These are phyloP conservation scores for Bucco capensis DNA, from an alignment of 2,113 vertebrate genomes.

Conservation along the genomic window DNA sequence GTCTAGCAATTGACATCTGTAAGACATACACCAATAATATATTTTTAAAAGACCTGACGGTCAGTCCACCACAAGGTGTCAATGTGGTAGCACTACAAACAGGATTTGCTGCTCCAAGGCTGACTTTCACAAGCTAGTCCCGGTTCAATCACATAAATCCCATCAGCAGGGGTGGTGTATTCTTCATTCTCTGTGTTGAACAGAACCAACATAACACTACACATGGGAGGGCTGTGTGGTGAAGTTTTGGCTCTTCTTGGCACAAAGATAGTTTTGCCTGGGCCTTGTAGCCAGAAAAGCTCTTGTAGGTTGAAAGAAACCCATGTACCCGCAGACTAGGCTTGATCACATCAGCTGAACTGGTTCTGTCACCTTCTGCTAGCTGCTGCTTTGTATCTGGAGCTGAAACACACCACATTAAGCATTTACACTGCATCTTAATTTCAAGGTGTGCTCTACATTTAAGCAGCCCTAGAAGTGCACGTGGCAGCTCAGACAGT, in stretches of 20 bases:
- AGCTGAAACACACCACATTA: fast-evolving
- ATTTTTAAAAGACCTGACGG: fast-evolving
- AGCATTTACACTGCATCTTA: fast-evolving
- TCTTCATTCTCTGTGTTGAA: fast-evolving
- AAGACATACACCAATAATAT: fast-evolving
- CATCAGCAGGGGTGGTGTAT: fast-evolving
- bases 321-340: fast-evolving
- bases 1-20: not conserved
- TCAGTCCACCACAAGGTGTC: slow-evolving; percentile 22
- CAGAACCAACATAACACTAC: fast-evolving
- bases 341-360: fast-evolving
- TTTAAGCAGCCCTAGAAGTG: not conserved
- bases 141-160: fast-evolving
- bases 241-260: fast-evolving
- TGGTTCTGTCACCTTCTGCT: fast-evolving
- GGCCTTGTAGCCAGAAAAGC: not conserved
- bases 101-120: fast-evolving
- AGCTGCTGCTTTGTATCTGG: fast-evolving
- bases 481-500: fast-evolving
- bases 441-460: fast-evolving
- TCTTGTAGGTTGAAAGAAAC: not conserved
- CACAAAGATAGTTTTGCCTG: fast-evolving
- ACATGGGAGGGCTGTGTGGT: fast-evolving
- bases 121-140: fast-evolving
- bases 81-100: not conserved